These are phyloP conservation scores for Calliphora vicina DNA, from an alignment of 1,140 invertebrate species.

Conservation along the genomic window DNA sequence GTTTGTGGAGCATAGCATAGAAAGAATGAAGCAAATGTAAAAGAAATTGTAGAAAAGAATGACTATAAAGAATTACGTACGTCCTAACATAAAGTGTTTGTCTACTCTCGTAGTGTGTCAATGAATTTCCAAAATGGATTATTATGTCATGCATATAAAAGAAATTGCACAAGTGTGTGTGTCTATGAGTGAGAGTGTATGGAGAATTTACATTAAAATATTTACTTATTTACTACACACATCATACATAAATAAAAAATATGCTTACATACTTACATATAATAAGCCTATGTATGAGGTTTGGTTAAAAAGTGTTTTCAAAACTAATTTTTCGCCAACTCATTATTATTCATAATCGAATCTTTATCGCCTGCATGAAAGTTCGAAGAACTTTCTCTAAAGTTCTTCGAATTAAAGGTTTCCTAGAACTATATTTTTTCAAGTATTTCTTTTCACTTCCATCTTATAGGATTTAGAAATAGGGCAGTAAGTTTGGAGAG, in stretches of 20 bases:
- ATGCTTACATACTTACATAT: neutral
- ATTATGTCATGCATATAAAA: constrained; percentile 14
- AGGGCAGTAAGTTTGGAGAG: too few species aligned
- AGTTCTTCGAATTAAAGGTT: too few species aligned
- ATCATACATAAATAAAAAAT: neutral
- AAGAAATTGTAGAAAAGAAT: neutral
- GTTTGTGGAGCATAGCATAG: neutral
- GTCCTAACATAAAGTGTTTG: neutral
- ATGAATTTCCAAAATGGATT: constrained; percentile 27
- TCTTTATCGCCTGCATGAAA: too few species aligned
- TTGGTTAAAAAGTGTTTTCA: too few species aligned
- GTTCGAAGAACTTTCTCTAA: too few species aligned
- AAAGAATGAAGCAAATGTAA: neutral
- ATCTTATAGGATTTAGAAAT: too few species aligned
- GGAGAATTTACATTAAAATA: neutral
- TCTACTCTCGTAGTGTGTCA: neutral
- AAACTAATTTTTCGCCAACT: too few species aligned
- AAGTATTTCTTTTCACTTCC: too few species aligned
- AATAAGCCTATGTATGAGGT: neutral
- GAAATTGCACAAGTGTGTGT: neutral
- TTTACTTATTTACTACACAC: neutral
- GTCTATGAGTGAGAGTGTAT: too few species aligned
- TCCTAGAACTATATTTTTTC: too few species aligned
- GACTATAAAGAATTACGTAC: neutral
- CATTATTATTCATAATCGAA: too few species aligned